A percentile compares a stretch with the other conserved stretches of the same genome.
Conservation (phyloP, 2,888 invertebrate genomes). For the Sesia bembeciformis region DNA sequence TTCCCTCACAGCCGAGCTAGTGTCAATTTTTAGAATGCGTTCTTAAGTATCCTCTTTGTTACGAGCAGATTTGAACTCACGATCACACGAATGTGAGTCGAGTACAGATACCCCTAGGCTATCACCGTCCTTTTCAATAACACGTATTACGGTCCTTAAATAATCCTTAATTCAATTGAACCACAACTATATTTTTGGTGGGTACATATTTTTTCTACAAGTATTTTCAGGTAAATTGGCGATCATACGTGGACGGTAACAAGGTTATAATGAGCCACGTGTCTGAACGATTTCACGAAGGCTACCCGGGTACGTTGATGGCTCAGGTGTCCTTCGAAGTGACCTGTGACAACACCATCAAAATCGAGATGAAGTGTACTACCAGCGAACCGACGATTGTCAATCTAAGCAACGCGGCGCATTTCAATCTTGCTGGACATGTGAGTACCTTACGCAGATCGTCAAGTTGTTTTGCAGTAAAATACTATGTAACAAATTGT, state of each 20-base stretch:
- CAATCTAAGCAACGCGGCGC: slow-evolving; percentile 91
- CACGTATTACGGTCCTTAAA: too few relatives aligned
- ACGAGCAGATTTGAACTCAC: too few relatives aligned
- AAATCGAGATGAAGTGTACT: slow-evolving; percentile 83
- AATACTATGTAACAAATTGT: too few relatives aligned
- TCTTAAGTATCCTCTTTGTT: too few relatives aligned
- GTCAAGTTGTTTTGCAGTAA: too few relatives aligned
- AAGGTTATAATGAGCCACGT: slow-evolving; percentile 82
- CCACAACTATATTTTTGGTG: too few relatives aligned
- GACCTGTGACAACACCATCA: slow-evolving; percentile 81
- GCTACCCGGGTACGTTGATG: slow-evolving; percentile 89
- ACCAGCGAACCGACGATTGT: slow-evolving; percentile 87
- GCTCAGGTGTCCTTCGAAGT: slow-evolving; percentile 82
- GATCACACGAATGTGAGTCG: too few relatives aligned
- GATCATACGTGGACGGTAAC: slow-evolving; percentile 72
- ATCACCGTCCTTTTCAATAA: neutral
- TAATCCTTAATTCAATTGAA: too few relatives aligned
- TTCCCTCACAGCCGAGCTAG: too few relatives aligned
- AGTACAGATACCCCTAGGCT: too few relatives aligned
- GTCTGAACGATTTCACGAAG: slow-evolving; percentile 88
- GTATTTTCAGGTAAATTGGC: slow-evolving; percentile 77
- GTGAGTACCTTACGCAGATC: slow-evolving; percentile 46
- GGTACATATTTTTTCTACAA: too few relatives aligned
- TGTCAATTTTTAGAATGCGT: too few relatives aligned
- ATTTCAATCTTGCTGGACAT: slow-evolving; percentile 95